Conservation (phyloP, 2,113 vertebrate species). For the Lamprologus sp. region DNA sequence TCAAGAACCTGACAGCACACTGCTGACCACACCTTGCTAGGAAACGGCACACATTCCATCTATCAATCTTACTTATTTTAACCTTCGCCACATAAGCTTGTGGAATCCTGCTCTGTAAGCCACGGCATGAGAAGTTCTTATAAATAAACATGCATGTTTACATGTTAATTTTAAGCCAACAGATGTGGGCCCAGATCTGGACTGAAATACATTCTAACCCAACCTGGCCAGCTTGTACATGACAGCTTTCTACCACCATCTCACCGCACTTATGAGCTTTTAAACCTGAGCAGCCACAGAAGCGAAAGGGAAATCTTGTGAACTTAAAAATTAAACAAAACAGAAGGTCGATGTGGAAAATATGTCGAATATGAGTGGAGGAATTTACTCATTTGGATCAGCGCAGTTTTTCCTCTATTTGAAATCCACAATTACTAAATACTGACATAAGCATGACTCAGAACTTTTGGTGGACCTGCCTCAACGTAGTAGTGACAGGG, state of each 20-base stretch:
- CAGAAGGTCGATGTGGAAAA: background rate
- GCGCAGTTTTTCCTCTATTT: background rate
- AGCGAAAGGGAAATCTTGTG: background rate
- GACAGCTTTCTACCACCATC: background rate
- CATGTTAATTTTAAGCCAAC: background rate
- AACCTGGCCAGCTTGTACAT: background rate
- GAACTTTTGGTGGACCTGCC: background rate
- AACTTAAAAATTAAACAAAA: background rate
- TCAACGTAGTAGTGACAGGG: background rate
- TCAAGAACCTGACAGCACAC: background rate
- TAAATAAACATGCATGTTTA: background rate
- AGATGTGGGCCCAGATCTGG: background rate
- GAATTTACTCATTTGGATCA: background rate
- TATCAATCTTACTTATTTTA: background rate
- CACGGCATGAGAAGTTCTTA: background rate
- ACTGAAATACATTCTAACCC: background rate
- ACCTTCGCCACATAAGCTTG: background rate
- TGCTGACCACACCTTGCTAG: constrained; percentile 24
- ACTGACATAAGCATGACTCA: background rate
- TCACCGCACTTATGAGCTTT: background rate
- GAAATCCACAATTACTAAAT: background rate
- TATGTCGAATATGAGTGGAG: background rate
- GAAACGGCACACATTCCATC: constrained; percentile 33
- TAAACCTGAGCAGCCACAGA: background rate
- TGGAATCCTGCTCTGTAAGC: background rate